Evolutionary conservation across 1,140 invertebrate species (phyloP).

Genomic region (Anastrepha obliqua): DNA sequence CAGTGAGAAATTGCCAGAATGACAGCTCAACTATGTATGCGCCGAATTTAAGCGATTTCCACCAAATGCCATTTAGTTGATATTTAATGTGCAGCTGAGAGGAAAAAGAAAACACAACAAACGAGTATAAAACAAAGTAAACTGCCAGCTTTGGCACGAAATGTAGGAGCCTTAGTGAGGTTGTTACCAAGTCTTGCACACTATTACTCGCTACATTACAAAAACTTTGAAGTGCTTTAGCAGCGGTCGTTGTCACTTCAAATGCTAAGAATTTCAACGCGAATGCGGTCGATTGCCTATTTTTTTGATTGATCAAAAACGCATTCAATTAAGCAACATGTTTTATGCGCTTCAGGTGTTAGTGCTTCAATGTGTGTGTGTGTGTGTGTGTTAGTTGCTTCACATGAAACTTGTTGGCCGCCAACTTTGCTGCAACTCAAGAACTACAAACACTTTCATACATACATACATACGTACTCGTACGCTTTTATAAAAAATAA

Average conservation of each 20-base stretch:
- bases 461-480: background rate
- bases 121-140: background rate
- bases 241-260: constrained; percentile 34
- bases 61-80: constrained; percentile 6
- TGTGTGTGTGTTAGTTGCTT: background rate
- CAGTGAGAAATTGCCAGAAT: constrained; percentile 50
- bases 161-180: background rate
- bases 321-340: constrained; percentile 29
- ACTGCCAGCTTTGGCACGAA: background rate
- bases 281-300: constrained; percentile 16
- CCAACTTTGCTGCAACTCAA: background rate
- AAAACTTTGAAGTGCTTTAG: background rate
- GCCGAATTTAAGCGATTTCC: constrained; percentile 21
- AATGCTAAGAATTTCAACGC: background rate
- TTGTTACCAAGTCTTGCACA: background rate
- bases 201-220: background rate
- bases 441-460: background rate
- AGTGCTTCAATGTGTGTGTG: background rate
- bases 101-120: background rate
- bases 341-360: background rate
- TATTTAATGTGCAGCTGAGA: constrained; percentile 13
- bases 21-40: constrained; percentile 17
- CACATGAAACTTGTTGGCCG: background rate
- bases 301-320: background rate
- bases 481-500: background rate